A percentile compares a stretch with the other conserved stretches of the same genome.
These are phyloP conservation scores for Neosilurus hyrtlii DNA, from an alignment of 2,797 vertebrate genomes.

Conservation along the genomic window DNA sequence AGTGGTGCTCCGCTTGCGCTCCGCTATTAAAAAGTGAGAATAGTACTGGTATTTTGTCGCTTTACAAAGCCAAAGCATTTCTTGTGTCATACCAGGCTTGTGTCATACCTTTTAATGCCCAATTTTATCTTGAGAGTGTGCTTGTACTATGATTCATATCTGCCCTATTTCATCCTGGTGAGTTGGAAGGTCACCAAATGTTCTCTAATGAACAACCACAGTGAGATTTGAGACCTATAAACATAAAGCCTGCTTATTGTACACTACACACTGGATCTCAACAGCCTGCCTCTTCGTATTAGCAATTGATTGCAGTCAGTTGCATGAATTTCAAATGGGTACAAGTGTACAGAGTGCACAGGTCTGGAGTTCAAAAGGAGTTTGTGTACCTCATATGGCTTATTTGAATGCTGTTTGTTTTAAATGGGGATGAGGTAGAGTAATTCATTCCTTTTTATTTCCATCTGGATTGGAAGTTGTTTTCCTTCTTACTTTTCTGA, in stretches of 20 bases:
- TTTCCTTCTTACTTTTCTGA: background rate
- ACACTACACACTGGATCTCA: background rate
- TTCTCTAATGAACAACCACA: constrained; percentile 10
- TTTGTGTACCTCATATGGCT: background rate
- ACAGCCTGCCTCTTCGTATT: background rate
- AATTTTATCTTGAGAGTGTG: background rate
- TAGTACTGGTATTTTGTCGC: too few species aligned
- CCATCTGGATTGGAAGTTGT: background rate
- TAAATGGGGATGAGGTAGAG: background rate
- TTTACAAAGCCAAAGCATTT: background rate
- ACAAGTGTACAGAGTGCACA: background rate
- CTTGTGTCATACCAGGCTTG: too few species aligned
- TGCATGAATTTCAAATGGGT: background rate
- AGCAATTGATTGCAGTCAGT: constrained; percentile 15
- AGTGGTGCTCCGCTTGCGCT: too few species aligned
- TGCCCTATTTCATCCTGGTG: background rate
- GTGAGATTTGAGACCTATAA: constrained; percentile 10
- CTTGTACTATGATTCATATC: constrained; percentile 7
- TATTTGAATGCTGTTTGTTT: constrained; percentile 18
- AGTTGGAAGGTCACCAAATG: background rate
- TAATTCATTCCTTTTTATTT: background rate
- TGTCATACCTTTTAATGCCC: background rate
- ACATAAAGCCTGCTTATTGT: constrained; percentile 5
- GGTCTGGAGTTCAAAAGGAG: constrained; percentile 2
- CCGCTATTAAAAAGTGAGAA: too few species aligned